phyloP scores from a whole-genome alignment of 2,113 vertebrate species.

The Eublepharis macularius region DNA sequence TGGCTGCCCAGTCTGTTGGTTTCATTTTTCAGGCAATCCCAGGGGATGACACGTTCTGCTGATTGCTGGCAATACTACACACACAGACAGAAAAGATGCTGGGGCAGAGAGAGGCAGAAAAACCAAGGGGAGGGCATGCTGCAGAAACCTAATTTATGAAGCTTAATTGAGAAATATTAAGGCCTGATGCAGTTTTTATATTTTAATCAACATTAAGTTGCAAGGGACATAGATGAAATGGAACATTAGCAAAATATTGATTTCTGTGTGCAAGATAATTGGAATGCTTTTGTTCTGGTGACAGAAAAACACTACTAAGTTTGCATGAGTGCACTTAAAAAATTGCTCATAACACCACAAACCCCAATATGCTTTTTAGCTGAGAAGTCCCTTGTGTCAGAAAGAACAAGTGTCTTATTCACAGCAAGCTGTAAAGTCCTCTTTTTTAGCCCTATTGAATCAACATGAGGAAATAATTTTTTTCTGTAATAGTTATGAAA shows the following conservation, averaged over 20 bases:
- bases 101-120: not conserved
- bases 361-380: not conserved
- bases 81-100: not conserved
- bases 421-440: not conserved
- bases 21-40: not conserved
- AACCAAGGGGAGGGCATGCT: not conserved
- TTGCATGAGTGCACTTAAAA: constrained; percentile 4
- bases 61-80: not conserved
- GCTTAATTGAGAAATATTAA: not conserved
- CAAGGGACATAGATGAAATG: not conserved
- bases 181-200: not conserved
- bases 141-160: not conserved
- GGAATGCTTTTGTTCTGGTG: constrained; percentile 14
- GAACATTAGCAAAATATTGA: constrained; percentile 26
- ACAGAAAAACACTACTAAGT: not conserved
- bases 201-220: constrained; percentile 14
- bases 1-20: not conserved
- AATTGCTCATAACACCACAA: not conserved
- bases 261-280: not conserved
- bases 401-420: not conserved
- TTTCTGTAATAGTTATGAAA: not conserved
- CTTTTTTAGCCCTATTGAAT: not conserved
- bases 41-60: not conserved
- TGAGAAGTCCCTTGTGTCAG: constrained; percentile 7
- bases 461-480: not conserved